These are phyloP conservation scores for Corythornis madagascariensis DNA, from an alignment of 2,113 vertebrate species.

Conservation along the genomic window DNA sequence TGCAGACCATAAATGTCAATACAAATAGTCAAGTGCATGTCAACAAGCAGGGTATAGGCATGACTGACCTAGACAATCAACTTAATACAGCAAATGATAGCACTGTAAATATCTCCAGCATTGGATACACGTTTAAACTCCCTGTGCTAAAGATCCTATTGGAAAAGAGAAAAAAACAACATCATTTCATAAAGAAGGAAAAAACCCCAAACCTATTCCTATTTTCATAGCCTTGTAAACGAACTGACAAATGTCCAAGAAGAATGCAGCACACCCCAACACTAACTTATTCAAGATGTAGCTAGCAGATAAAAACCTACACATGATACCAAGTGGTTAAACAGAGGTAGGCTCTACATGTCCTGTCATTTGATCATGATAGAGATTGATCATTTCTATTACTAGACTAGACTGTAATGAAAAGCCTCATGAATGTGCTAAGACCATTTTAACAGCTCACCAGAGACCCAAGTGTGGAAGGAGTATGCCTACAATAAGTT, in stretches of 20 bases:
- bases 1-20: constrained; percentile 33
- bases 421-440: constrained; percentile 74
- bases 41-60: constrained; percentile 18
- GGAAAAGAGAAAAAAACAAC: constrained; percentile 42
- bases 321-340: constrained; percentile 52
- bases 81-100: constrained; percentile 25
- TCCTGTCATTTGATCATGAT: constrained; percentile 66
- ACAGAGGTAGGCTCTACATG: constrained; percentile 51
- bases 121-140: constrained; percentile 42
- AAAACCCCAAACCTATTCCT: neutral
- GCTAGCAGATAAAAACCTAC: constrained; percentile 58
- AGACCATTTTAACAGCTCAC: constrained; percentile 74
- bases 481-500: constrained; percentile 61
- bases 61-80: neutral
- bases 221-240: constrained; percentile 67
- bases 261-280: constrained; percentile 54
- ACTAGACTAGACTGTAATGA: constrained; percentile 70
- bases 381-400: constrained; percentile 75
- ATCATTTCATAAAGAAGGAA: constrained; percentile 15
- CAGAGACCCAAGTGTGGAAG: constrained; percentile 71
- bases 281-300: constrained; percentile 79
- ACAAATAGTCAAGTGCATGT: constrained; percentile 17
- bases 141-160: neutral
- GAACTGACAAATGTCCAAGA: constrained; percentile 54
- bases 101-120: constrained; percentile 58